These are phyloP conservation scores for Chrysaora quinquecirrha DNA, from an alignment of 30 jellyfish, hydroid and myxozoan species.

Conservation along the genomic window DNA sequence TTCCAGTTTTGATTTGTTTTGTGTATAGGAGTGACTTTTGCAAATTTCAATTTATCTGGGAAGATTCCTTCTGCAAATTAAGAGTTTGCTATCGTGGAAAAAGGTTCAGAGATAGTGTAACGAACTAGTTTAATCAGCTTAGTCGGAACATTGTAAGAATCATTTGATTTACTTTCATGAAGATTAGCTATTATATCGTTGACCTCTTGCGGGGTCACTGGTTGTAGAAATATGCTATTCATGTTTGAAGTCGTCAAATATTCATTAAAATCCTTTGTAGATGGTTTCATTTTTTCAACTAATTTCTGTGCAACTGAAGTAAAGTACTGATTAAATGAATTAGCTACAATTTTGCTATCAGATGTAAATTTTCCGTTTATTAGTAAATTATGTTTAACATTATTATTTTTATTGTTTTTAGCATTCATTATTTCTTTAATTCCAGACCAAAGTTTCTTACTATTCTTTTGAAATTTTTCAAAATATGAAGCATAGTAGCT, in stretches of 20 bases:
- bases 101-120: slow-evolving; percentile 29
- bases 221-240: slow-evolving; percentile 5
- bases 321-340: slow-evolving; percentile 33
- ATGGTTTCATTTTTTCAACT: slow-evolving; percentile 18
- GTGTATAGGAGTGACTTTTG: slow-evolving; percentile 36
- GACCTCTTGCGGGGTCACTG: slow-evolving; percentile 26
- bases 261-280: not conserved
- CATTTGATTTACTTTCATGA: slow-evolving; percentile 14
- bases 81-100: slow-evolving; percentile 16
- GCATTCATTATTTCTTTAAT: not conserved
- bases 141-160: slow-evolving; percentile 14
- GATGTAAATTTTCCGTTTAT: slow-evolving; percentile 18
- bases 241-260: slow-evolving; percentile 3
- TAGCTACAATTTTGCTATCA: slow-evolving; percentile 16
- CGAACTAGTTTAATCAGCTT: slow-evolving; percentile 2
- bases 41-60: slow-evolving; percentile 48
- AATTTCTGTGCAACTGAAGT: slow-evolving; percentile 21
- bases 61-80: slow-evolving; percentile 35
- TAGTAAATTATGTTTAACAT: not conserved
- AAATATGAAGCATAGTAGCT: slow-evolving; percentile 3
- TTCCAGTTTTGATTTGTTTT: slow-evolving; percentile 31
- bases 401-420: not conserved
- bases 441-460: not conserved
- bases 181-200: slow-evolving; percentile 12
- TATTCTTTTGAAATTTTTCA: not conserved